These are phyloP conservation scores for Adoxophyes honmai DNA, from an alignment of 1,140 invertebrate genomes.

Conservation along the genomic window DNA sequence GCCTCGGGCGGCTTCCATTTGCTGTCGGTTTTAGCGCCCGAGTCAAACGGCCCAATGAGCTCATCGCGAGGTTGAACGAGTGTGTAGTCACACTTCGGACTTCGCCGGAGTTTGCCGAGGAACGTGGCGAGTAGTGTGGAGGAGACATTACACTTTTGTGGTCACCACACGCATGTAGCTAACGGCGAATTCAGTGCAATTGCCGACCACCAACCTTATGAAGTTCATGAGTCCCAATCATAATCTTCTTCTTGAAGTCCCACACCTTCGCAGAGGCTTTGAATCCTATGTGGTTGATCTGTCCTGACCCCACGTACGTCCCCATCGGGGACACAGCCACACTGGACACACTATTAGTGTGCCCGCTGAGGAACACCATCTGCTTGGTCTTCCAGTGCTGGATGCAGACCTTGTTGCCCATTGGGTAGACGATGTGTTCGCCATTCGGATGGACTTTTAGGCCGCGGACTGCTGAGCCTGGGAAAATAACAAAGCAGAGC, in stretches of 20 bases:
- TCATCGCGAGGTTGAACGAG: too few species aligned
- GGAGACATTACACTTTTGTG: too few species aligned
- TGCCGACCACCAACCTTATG: conserved; percentile 82
- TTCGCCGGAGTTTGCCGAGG: too few species aligned
- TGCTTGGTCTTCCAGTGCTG: conserved; percentile 84
- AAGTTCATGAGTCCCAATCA: conserved; percentile 84
- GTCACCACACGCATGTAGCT: too few species aligned
- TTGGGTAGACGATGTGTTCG: conserved; percentile 87
- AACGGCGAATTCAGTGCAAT: too few species aligned
- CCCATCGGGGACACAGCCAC: conserved; percentile 88
- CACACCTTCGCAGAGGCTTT: conserved; percentile 92
- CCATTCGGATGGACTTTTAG: conserved; percentile 88
- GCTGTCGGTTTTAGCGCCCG: too few species aligned
- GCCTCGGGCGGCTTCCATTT: too few species aligned
- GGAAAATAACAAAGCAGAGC: neutral
- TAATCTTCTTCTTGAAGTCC: conserved; percentile 84
- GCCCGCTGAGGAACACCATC: conserved; percentile 88
- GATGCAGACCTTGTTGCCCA: conserved; percentile 91
- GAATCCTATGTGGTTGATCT: conserved; percentile 93
- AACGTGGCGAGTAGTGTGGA: too few species aligned
- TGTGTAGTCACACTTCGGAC: too few species aligned
- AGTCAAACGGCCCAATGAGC: too few species aligned
- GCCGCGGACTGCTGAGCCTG: conserved; percentile 83
- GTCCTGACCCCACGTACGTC: conserved; percentile 90
- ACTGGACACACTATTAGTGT: conserved; percentile 90